phyloP scores from a whole-genome alignment of 2,113 vertebrate genomes.

The Gopherus flavomarginatus region DNA sequence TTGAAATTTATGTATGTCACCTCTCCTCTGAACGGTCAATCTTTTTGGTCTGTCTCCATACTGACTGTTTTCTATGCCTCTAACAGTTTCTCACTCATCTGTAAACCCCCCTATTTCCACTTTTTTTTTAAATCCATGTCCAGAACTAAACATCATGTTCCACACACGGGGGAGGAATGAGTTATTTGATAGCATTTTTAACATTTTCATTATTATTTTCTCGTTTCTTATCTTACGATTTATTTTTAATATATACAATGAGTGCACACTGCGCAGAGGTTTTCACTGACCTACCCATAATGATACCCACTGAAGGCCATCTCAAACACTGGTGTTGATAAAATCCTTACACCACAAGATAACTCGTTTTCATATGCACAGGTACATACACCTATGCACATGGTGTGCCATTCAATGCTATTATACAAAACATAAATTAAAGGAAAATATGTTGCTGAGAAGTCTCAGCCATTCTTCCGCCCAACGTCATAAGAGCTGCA shows the following conservation, averaged over 20 bases:
- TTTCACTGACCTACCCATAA: not conserved
- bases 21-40: not conserved
- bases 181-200: not conserved
- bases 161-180: not conserved
- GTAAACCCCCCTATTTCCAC: not conserved
- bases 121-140: not conserved
- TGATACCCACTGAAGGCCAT: fast-evolving
- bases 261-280: not conserved
- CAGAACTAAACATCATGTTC: not conserved
- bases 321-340: fast-evolving
- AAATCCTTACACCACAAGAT: fast-evolving
- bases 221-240: not conserved
- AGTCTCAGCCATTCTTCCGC: not conserved
- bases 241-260: not conserved
- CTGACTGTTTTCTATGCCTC: not conserved
- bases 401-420: not conserved
- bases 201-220: not conserved
- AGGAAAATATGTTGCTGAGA: not conserved
- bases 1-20: not conserved
- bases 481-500: fast-evolving
- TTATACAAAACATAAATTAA: not conserved
- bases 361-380: fast-evolving
- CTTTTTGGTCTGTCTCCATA: not conserved
- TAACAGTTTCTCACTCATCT: not conserved
- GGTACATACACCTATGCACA: fast-evolving